A percentile compares a stretch with the other conserved stretches of the same genome.
Evolutionary conservation across 2,888 invertebrate genomes (phyloP).

Genomic region (Synergus umbraculus): DNA sequence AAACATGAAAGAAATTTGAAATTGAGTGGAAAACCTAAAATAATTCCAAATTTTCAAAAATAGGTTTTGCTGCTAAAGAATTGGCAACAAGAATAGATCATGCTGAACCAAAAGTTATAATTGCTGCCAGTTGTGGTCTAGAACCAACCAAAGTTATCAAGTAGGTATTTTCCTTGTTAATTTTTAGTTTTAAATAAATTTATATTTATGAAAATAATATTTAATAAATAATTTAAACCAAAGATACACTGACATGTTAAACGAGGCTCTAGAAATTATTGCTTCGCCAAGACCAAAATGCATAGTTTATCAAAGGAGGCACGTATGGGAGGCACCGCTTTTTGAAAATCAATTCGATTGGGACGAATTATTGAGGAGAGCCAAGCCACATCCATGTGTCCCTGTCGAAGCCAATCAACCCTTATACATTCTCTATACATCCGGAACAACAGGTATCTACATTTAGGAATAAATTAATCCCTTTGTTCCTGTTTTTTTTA

Average conservation of each 20-base stretch:
- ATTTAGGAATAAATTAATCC: conserved; percentile 4
- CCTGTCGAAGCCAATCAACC: conserved; percentile 94
- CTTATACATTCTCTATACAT: conserved; percentile 94
- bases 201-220: conserved; percentile 7
- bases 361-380: conserved; percentile 84
- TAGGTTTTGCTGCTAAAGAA: conserved; percentile 94
- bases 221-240: conserved; percentile 9
- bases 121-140: conserved; percentile 94
- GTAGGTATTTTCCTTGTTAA: conserved; percentile 73
- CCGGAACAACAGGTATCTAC: conserved; percentile 86
- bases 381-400: conserved; percentile 87
- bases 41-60: not conserved
- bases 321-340: conserved; percentile 83
- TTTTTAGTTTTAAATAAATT: conserved; percentile 8
- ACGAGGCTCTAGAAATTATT: conserved; percentile 86
- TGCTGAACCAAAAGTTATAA: conserved; percentile 91
- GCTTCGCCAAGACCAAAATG: conserved; percentile 87
- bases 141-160: conserved; percentile 91
- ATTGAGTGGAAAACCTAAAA: not conserved
- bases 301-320: conserved; percentile 89
- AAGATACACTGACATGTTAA: conserved; percentile 88
- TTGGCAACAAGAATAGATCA: conserved; percentile 92
- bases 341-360: conserved; percentile 86
- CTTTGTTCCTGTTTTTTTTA: not conserved
- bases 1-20: not conserved